Evolutionary conservation across 2,888 invertebrate species (phyloP).

Genomic region (Folsomia candida): DNA sequence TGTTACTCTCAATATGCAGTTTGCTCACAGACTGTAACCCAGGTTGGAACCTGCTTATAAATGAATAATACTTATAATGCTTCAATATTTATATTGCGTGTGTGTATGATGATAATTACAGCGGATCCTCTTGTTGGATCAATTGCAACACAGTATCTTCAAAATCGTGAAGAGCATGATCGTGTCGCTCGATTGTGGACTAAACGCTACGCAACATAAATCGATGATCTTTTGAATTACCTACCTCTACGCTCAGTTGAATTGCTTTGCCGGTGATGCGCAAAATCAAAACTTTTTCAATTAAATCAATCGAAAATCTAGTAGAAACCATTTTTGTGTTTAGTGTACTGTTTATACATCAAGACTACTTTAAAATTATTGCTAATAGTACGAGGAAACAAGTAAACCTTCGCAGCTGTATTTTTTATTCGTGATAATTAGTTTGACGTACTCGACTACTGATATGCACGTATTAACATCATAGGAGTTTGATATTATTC

Average conservation of each 20-base stretch:
- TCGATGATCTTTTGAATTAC: no score
- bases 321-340: background rate
- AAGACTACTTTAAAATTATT: no score
- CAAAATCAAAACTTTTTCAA: background rate
- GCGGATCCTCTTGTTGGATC: slow-evolving; percentile 96
- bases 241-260: no score
- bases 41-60: no score
- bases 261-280: background rate
- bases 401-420: no score
- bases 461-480: no score
- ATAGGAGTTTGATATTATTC: no score
- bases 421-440: no score
- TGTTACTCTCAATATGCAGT: slow-evolving; percentile 94
- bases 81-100: background rate
- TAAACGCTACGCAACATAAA: slow-evolving; percentile 92
- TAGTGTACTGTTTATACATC: background rate
- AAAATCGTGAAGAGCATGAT: slow-evolving; percentile 96
- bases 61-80: no score
- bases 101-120: slow-evolving; percentile 57
- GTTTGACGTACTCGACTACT: no score
- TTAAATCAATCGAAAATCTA: background rate
- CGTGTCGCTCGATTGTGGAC: slow-evolving; percentile 98
- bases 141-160: slow-evolving; percentile 96
- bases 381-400: no score
- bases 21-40: slow-evolving; percentile 98